Evolutionary conservation across 2,888 invertebrate genomes (phyloP), one percentile per base, ranked within the genome.

Genomic region (Pristionchus exspectatus): DNA sequence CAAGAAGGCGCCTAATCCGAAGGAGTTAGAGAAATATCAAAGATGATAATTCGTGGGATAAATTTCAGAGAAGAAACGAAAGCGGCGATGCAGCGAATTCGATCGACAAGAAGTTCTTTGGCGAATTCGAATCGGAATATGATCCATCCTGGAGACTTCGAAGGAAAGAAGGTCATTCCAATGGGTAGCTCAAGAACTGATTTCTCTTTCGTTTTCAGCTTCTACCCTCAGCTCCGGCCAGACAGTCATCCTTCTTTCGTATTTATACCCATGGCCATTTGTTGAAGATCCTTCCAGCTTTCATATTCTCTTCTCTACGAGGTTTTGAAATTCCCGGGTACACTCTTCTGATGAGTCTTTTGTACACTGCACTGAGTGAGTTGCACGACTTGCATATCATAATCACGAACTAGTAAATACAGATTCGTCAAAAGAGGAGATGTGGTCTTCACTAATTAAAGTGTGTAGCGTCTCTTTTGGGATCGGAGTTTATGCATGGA

Each of bases 331-430:
- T 89, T 50, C 83, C 83, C 4, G 16, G 66, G n/a, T 89, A 81
- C n/a, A 14, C 27, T 7, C 5, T 74, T 0, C 12, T 81, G 0
- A 69, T 81, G 72, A 33, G 14, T 3, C 27, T 81, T 5, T 0
- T 88, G 5, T 88, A 88, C 74, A 33, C 21, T 30, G 87, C 87
- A 16, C 38, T 88, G 1, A 44, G 87, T 88, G n/a, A 72, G 87
- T n/a, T n/a, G 10, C 21, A 50, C n/a, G n/a, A n/a, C n/a, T n/a
- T n/a, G n/a, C n/a, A n/a, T n/a, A n/a, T n/a, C 44, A 50, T 50
- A 50, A 50, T 50, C 5, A 50, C 9, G 44, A 0, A 50, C 4
- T 50, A 5, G 21, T 83, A 16, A 50, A 2, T 69, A 9, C 2
- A 87, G 87, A 18, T 87, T 44, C 87, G 16, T n/a, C 87, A 1